Conservation (phyloP, 2,113 vertebrate species). For the Pygoscelis adeliae region DNA sequence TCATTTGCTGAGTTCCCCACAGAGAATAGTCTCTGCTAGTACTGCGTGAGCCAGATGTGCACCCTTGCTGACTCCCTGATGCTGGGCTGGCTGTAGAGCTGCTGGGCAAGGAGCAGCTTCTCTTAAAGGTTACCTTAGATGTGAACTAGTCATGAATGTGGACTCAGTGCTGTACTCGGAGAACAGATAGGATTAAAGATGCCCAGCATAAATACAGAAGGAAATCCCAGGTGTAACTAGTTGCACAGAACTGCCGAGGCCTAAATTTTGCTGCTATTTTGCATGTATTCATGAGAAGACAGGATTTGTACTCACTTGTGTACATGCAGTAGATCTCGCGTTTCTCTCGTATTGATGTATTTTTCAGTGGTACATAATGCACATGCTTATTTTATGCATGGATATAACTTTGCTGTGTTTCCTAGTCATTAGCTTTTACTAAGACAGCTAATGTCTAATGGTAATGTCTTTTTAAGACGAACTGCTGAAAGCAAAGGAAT, state of each 20-base stretch:
- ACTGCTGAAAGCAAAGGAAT: not conserved
- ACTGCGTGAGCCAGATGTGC: not conserved
- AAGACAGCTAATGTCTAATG: not conserved
- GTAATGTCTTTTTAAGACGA: not conserved
- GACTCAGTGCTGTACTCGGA: not conserved
- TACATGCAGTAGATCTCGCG: not conserved
- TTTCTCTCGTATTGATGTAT: not conserved
- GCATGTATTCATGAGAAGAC: not conserved
- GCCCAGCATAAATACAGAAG: not conserved
- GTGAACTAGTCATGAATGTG: not conserved
- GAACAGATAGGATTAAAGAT: not conserved
- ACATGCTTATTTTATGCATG: not conserved
- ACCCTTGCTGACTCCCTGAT: not conserved
- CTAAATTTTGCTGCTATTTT: not conserved
- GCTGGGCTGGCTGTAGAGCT: not conserved
- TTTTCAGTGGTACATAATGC: not conserved
- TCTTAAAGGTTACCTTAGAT: not conserved
- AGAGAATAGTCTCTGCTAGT: not conserved
- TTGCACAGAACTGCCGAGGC: not conserved
- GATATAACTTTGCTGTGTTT: not conserved
- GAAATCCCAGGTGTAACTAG: not conserved
- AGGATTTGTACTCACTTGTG: not conserved
- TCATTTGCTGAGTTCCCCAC: not conserved
- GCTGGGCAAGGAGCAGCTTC: not conserved
- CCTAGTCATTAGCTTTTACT: not conserved